Conservation (phyloP, 2,797 vertebrate genomes). For the Knipowitschia caucasica region DNA sequence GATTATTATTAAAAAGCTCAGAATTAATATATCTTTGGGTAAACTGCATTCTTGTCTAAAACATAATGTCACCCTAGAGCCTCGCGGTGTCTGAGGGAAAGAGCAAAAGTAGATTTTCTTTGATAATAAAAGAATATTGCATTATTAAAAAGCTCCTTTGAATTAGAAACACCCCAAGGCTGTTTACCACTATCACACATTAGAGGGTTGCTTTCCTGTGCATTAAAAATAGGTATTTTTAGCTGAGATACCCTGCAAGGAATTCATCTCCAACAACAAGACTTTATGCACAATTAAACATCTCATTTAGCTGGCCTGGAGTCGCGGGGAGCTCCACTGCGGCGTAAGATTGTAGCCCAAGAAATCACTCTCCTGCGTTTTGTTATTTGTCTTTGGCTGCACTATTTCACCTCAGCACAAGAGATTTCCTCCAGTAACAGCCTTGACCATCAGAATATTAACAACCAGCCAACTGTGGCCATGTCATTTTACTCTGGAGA, state of each 20-base stretch:
- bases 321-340: conserved; percentile 12
- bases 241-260: conserved; percentile 3
- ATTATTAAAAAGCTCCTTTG: conserved; percentile 24
- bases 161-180: conserved; percentile 8
- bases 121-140: background rate
- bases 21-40: no score
- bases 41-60: no score
- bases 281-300: conserved; percentile 34
- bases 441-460: conserved; percentile 9
- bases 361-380: conserved; percentile 7
- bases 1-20: no score
- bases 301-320: conserved; percentile 26
- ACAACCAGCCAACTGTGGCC: background rate
- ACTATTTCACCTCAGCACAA: conserved; percentile 1
- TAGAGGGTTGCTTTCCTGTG: conserved; percentile 18
- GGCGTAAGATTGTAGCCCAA: conserved; percentile 11
- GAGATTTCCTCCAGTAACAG: background rate
- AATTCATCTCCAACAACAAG: conserved; percentile 26
- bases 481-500: background rate
- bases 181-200: conserved; percentile 30
- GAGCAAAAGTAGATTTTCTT: background rate
- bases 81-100: no score
- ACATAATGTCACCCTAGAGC: no score
- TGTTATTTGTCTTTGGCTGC: conserved; percentile 22
- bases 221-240: conserved; percentile 22